A percentile compares a stretch with the other conserved stretches of the same genome.
Conservation (phyloP, 2,797 vertebrate genomes). For the Xiphorhynchus erythropygius region DNA sequence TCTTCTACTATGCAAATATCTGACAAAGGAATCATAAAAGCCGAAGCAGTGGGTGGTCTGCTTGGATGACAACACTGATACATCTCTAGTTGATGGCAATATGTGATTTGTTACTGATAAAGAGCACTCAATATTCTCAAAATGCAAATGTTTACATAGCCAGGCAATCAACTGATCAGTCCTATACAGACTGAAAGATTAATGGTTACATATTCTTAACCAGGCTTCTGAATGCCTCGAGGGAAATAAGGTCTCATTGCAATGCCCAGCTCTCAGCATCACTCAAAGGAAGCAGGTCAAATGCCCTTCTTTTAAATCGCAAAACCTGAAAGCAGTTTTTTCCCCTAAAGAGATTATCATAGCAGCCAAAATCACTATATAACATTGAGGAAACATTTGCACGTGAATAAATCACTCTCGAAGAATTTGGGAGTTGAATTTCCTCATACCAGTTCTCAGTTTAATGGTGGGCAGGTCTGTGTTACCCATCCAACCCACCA, state of each 20-base stretch:
- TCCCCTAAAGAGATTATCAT: not conserved
- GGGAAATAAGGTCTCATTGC: not conserved
- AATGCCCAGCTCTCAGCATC: not conserved
- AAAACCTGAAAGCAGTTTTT: not conserved
- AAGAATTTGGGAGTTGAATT: not conserved
- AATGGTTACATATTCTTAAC: not conserved
- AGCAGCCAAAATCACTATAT: not conserved
- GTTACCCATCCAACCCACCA: not conserved
- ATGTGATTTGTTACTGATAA: conserved; percentile 19
- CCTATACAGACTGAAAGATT: not conserved
- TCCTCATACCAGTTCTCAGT: not conserved
- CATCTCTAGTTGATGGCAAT: not conserved
- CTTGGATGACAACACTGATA: not conserved
- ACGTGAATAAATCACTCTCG: not conserved
- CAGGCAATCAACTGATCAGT: not conserved
- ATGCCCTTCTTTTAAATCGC: not conserved
- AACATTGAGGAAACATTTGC: not conserved
- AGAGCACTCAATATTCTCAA: not conserved
- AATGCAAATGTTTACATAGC: conserved; percentile 11
- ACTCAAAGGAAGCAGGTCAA: not conserved
- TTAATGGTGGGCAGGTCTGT: not conserved
- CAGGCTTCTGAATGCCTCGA: not conserved
- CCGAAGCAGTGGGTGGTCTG: not conserved
- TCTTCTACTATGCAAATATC: not conserved
- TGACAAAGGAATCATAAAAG: conserved; percentile 12